Percentiles rank a stretch among this genome's conserved stretches.
phyloP scores from a whole-genome alignment of 2,113 vertebrate species.

The Myiagra hebetior region DNA sequence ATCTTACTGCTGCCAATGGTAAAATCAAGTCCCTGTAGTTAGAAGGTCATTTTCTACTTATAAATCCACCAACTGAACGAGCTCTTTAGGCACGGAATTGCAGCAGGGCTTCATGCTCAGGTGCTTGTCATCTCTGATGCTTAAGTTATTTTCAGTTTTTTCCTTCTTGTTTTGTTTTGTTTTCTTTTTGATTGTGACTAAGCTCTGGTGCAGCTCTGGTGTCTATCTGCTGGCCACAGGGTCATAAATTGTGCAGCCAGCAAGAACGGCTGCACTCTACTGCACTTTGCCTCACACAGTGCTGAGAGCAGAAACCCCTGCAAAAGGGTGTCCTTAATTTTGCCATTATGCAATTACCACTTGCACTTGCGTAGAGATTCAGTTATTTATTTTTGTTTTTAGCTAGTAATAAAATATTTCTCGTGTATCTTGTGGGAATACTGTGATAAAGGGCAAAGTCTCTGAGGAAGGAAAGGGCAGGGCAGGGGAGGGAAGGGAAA shows the following conservation, averaged over 20 bases:
- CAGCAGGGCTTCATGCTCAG: not conserved
- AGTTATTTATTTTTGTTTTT: not conserved
- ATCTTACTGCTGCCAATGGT: not conserved
- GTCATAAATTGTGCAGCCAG: not conserved
- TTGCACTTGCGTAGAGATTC: not conserved
- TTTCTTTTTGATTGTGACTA: not conserved
- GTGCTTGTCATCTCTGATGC: not conserved
- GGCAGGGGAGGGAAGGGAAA: not conserved
- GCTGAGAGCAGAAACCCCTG: not conserved
- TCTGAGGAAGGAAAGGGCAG: conserved; percentile 17
- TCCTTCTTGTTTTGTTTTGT: not conserved
- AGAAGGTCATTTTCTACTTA: not conserved
- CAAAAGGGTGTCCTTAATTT: not conserved
- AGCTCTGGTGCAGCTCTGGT: not conserved
- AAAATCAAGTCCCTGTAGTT: not conserved
- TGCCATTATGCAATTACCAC: not conserved
- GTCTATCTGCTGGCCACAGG: not conserved
- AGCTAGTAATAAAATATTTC: not conserved
- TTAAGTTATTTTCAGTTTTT: not conserved
- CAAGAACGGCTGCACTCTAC: not conserved
- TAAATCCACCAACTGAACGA: not conserved
- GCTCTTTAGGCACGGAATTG: not conserved
- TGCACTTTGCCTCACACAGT: not conserved
- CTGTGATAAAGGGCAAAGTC: not conserved
- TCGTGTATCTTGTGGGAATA: not conserved